Base-by-base conservation (phyloP, 2,113 vertebrate genomes). In the Holacanthus passer region DNA sequence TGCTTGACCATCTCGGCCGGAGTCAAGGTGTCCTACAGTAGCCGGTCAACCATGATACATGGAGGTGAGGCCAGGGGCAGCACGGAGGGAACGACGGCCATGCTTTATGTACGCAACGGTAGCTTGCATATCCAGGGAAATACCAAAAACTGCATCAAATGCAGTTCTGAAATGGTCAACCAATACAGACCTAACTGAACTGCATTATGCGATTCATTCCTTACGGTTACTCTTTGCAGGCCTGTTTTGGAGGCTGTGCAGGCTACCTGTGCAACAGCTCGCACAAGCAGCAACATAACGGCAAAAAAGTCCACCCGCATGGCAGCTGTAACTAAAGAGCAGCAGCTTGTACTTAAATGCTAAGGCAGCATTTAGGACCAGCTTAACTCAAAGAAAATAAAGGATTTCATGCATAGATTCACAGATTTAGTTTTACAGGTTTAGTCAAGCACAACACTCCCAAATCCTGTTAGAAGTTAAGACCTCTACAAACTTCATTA, bases 1-100 rank as follows among this genome's bases (percentile, higher is more conserved):
- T 98, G 97, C 91, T 97, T 97, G 95, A 96, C 93, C 88, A 97
- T 88, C 80, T 97, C 97, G 53, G 95, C 95, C 41, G 96, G 95
- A 64, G 96, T 94, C 90, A 96, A 96, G 43, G 83, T 82, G 60
- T 93, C 94, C 95, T 95, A 62, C 27, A 89, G 88, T 41, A 60
- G 84, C 77, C 91, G 70, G 86, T 68, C 83, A 86, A 90, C 81
- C 91, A 81, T 78, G 77, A 92, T 11, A 93, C 77, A 94, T 37
- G 78, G 53, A 87, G 31, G 41, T 85, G 74, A 88, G 60, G 82
- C 75, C 43, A 1, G 53, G 55, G 9, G 67, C 56, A 45, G 32
- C n/a, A 63, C 10, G 24, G 52, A 35, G 43, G 74, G 81, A 52
- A 79, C 56, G 45, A 76, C 31, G 53, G 77, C 62, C 90, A 93